phyloP scores from a whole-genome alignment of 2,888 invertebrate species.

The Mesoligia furuncula region DNA sequence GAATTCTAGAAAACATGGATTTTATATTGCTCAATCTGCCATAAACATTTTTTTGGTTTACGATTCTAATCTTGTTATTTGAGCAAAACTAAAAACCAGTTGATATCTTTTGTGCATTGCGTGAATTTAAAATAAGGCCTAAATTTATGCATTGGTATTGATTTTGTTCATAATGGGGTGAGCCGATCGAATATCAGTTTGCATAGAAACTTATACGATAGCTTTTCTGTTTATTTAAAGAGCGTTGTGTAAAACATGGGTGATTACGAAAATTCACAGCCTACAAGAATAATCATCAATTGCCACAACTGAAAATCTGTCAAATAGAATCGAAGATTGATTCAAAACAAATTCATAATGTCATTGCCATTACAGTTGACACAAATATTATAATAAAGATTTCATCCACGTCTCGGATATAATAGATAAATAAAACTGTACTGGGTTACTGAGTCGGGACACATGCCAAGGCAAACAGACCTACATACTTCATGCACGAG shows the following conservation, averaged over 20 bases:
- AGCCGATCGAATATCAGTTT: not conserved
- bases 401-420: constrained; percentile 31
- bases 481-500: constrained; percentile 36
- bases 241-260: not conserved
- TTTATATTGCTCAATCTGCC: not conserved
- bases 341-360: constrained; percentile 21
- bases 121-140: not conserved
- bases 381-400: constrained; percentile 28
- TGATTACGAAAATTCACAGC: not conserved
- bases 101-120: not conserved
- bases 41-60: not conserved
- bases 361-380: constrained; percentile 28
- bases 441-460: constrained; percentile 61
- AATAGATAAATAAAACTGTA: constrained; percentile 55
- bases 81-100: not conserved
- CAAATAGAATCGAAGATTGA: not conserved
- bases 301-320: not conserved
- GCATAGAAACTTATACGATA: not conserved
- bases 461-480: constrained; percentile 61
- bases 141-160: constrained; percentile 1
- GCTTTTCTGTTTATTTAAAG: not conserved
- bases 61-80: not conserved
- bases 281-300: not conserved
- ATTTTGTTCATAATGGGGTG: not conserved
- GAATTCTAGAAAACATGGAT: not conserved